Percentiles rank a stretch among this genome's conserved stretches.
Evolutionary conservation across 2,888 invertebrate genomes (phyloP).

Genomic region (Malacosoma neustria): DNA sequence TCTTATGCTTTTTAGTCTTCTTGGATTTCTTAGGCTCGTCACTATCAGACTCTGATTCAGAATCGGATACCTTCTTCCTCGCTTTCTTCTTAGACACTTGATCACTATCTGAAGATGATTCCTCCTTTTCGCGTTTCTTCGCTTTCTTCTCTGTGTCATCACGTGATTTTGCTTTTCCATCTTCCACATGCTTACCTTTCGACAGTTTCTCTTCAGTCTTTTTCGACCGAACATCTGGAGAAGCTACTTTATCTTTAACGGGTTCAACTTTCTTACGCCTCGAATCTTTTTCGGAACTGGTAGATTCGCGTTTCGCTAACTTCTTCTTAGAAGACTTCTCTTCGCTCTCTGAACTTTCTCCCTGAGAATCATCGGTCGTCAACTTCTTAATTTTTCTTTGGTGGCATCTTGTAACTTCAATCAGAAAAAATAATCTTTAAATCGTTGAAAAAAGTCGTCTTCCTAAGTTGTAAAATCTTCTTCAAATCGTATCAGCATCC

Average conservation of each 20-base stretch:
- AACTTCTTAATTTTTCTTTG: conserved; percentile 54
- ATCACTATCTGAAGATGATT: conserved; percentile 69
- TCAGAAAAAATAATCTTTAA: no score
- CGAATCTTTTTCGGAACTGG: conserved; percentile 60
- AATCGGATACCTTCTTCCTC: conserved; percentile 75
- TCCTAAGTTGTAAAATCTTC: no score
- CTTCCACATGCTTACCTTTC: conserved; percentile 64
- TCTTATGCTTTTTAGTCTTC: conserved; percentile 89
- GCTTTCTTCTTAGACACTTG: conserved; percentile 68
- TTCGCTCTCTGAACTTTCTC: conserved; percentile 64
- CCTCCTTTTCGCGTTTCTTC: conserved; percentile 76
- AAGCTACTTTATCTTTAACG: conserved; percentile 47
- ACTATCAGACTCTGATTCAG: conserved; percentile 78
- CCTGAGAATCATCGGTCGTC: conserved; percentile 57
- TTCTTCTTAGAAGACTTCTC: conserved; percentile 70
- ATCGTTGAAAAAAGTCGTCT: no score
- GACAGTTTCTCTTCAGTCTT: conserved; percentile 53
- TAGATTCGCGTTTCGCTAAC: conserved; percentile 53
- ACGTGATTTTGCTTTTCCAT: conserved; percentile 60
- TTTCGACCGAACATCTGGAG: conserved; percentile 49
- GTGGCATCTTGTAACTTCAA: conserved; percentile 41
- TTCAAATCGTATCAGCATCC: no score
- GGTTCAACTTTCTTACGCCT: conserved; percentile 55
- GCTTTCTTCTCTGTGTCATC: conserved; percentile 77
- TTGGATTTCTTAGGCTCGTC: conserved; percentile 79